Base-by-base conservation (phyloP, 2,888 invertebrate species). In the Callinectes sapidus region DNA sequence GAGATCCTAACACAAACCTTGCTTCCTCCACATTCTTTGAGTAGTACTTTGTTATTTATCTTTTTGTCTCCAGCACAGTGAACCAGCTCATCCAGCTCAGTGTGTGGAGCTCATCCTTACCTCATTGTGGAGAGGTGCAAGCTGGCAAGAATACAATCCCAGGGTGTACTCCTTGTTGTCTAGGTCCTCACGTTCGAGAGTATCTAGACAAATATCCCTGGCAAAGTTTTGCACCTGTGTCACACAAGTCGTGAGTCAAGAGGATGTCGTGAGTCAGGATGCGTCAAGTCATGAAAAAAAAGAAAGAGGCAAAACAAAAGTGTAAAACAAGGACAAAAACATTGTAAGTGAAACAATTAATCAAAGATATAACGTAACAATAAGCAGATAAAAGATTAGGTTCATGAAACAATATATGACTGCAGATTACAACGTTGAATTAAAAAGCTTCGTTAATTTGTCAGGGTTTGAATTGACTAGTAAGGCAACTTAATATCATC, bases 151-250 rank as follows among this genome's bases (percentile, higher is more conserved):
- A 93, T 95, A 95, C 91, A 95, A 93, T 35, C 95, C 95, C 77
- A 95, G 91, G 85, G 93, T 90, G 93, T 94, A 95, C 89, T 95
- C 95, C 88, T 93, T 90, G 91, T 94, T 94, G 91, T 95, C 95
- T 48, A 93, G 39, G 94, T 95, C 95, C 91, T 95, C 95, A 32
- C 95, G 93, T 93, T 95, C 95, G 89, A 95, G 89, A 81, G 95
- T 95, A 94, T 95, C 95, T 92, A 95, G 94, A 94, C 95, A 95
- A 90, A 95, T 86, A 81, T 95, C 81, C 85, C 90, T 86, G 18
- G 77, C 91, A 91, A 94, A 89, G 92, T 93, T 94, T 91, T 90
- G 94, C n/a, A 94, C 94, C 94, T 94, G 92, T 92, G 85, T 89
- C 81, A 16, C 81, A 81, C 39, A 28, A 55, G 55, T 54, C 55